Evolutionary conservation across 1,140 invertebrate genomes (phyloP), one percentile per base, ranked within the genome.

Genomic region (Dendroctonus ponderosae): DNA sequence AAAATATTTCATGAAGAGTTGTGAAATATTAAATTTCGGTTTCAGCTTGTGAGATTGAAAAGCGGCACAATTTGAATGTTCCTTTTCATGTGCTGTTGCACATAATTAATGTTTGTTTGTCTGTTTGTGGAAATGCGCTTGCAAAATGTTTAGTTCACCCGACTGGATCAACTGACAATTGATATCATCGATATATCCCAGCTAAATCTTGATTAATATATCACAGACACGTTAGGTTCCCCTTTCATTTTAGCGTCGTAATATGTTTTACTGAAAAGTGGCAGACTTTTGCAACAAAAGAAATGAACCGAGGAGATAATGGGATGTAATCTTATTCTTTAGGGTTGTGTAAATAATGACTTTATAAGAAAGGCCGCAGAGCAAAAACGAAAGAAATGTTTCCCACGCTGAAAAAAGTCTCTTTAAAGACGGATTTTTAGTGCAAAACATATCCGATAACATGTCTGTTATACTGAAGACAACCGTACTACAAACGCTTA

Each of bases 281-380:
- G 52, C 15, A 9, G 9, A 54, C 15, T 54, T 9, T 39, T 11
- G 15, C 52, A 54, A 54, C 52, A 54, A 54, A 54, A 40, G 52
- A 54, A 54, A 54, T 39, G 52, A 54, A 54, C 38, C 8, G 52
- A 54, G 26, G 52, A 54, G 15, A 26, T 54, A 54, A 54, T 54
- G 52, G 52, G 52, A 54, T 54, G 52, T 54, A 54, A 26, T 54
- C 52, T 54, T 54, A 54, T 54, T 54, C 52, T 54, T 54, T 54
- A 54, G 15, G 52, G 52, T 15, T 15, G 15, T 54, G 52, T 54
- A 54, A 54, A 54, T 54, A 40, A 54, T 54, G 52, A 54, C 52
- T 54, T 54, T 54, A 54, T 54, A 54, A 54, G 52, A 54, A 54
- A 54, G 40, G 52, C 15, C 38, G 37, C 52, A 14, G 40, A 40